Evolutionary conservation across 2,888 invertebrate species (phyloP), one percentile per base, ranked within the genome.

Genomic region (Eupithecia inturbata): DNA sequence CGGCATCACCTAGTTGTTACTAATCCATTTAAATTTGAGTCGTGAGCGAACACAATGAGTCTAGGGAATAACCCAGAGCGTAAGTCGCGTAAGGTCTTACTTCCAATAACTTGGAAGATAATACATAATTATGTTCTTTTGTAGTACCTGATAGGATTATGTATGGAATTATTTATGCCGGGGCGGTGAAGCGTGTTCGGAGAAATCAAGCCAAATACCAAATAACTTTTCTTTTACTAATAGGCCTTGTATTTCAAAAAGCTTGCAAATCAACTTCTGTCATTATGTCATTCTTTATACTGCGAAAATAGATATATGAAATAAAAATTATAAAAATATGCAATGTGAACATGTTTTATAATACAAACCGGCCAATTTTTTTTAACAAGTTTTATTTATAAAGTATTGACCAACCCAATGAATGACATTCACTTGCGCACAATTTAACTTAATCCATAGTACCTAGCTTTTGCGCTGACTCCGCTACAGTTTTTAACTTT

Each of bases 21-120:
- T 10, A 26, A 57, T 26, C 57, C 57, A 57, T 57, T 62, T 31
- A 62, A 31, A 62, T 62, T 62, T 62, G 31, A 62, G 19, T 62
- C 62, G 19, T 57, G 57, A 62, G 62, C 28, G 41, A 66, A 60
- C 66, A 68, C 71, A 71, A 74, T n/a, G 28, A 39, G 67, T 41
- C 45, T 12, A 64, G 71, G 74, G 74, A 74, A 71, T 71, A 68
- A 71, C 71, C 74, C 68, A 74, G 64, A 70, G 73, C n/a, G n/a
- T n/a, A n/a, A n/a, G 73, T 70, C 62, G 33, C 31, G 16, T 67
- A 66, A 60, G 64, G 64, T 63, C 63, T 63, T 19, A 64, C 36
- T 19, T 64, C n/a, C 36, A 64, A 64, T 64, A 64, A 64, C 33
- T 64, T 64, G 10, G 36, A 64, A 31, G 33, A 64, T 64, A 64